These are phyloP conservation scores for Nematostella vectensis DNA, from an alignment of 92 coral and sea anemone species.

Conservation along the genomic window DNA sequence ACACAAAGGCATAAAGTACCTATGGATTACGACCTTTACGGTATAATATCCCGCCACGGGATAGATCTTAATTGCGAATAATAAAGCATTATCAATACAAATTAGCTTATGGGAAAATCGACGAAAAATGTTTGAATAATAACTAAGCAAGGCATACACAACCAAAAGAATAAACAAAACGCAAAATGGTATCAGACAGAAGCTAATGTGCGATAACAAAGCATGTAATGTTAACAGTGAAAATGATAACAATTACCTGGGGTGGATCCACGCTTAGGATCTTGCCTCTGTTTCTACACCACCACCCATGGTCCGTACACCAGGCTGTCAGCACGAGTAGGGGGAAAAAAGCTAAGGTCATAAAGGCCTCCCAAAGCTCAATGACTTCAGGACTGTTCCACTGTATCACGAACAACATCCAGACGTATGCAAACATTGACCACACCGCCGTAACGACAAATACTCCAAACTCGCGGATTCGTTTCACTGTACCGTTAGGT, in stretches of 20 bases:
- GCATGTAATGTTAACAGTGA: no score
- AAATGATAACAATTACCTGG: constrained; percentile 34
- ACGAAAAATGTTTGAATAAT: no score
- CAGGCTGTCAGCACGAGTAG: constrained; percentile 64
- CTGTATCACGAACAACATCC: constrained; percentile 59
- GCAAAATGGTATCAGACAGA: no score
- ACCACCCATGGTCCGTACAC: constrained; percentile 90
- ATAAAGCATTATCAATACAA: no score
- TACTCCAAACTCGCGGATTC: constrained; percentile 73
- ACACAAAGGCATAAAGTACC: no score
- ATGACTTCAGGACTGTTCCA: constrained; percentile 72
- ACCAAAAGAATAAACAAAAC: no score
- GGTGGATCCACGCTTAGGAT: constrained; percentile 69
- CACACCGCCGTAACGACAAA: constrained; percentile 66
- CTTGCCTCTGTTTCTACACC: constrained; percentile 47
- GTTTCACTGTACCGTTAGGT: constrained; percentile 56
- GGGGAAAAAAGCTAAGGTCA: constrained; percentile 68
- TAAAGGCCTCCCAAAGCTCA: constrained; percentile 78
- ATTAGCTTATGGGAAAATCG: no score
- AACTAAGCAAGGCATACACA: no score
- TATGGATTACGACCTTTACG: no score
- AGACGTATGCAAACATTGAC: constrained; percentile 83
- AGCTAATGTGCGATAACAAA: no score
- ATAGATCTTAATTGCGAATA: no score
- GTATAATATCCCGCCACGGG: no score